These are phyloP conservation scores for Anas platyrhynchos DNA, from an alignment of 2,113 vertebrate species.

Conservation along the genomic window DNA sequence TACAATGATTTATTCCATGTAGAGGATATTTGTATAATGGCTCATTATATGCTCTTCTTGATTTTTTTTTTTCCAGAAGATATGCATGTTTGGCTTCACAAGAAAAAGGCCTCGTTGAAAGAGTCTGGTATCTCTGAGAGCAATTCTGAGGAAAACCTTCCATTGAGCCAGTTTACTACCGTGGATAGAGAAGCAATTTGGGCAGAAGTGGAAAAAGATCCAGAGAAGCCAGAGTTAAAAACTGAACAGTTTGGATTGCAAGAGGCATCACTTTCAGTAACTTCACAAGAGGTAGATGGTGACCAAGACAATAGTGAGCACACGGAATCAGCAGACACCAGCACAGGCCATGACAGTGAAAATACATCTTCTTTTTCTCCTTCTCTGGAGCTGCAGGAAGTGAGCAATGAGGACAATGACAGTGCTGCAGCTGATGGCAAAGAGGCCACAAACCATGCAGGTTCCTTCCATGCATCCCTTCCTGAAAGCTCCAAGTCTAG, in stretches of 20 bases:
- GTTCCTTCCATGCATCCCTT: background rate
- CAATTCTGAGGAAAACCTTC: constrained; percentile 74
- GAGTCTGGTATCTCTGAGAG: constrained; percentile 53
- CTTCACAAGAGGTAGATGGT: background rate
- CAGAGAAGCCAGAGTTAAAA: constrained; percentile 59
- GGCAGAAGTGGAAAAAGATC: constrained; percentile 87
- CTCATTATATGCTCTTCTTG: background rate
- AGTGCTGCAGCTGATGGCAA: background rate
- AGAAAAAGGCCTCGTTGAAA: constrained; percentile 74
- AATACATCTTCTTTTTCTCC: constrained; percentile 88
- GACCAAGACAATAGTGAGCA: constrained; percentile 84
- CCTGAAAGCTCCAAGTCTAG: constrained; percentile 35
- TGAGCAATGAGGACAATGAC: constrained; percentile 72
- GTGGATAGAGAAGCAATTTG: constrained; percentile 93
- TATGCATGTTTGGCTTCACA: constrained; percentile 70
- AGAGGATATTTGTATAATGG: background rate
- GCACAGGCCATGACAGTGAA: constrained; percentile 84
- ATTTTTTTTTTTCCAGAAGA: constrained; percentile 50
- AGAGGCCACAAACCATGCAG: background rate
- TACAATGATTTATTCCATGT: background rate
- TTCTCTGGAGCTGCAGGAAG: constrained; percentile 74
- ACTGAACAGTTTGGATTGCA: constrained; percentile 23
- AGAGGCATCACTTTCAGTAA: background rate
- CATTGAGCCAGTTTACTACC: constrained; percentile 77
- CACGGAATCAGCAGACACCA: constrained; percentile 93